Percentiles rank a stretch among this genome's conserved stretches.
These are phyloP conservation scores for Agonopterix arenella DNA, from an alignment of 2,888 invertebrate species.

Conservation along the genomic window DNA sequence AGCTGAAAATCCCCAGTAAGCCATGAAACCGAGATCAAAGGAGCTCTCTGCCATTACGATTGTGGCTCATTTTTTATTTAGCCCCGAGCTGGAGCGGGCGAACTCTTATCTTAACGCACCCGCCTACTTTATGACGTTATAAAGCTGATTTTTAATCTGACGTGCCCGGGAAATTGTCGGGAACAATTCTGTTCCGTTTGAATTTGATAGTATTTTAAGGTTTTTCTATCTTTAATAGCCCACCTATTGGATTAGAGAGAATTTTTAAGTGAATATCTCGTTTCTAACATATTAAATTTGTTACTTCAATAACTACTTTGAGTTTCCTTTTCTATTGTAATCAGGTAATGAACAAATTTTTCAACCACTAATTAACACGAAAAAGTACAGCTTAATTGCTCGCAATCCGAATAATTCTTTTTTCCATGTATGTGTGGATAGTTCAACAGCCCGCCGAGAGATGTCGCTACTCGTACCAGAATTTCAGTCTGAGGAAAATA, in stretches of 20 bases:
- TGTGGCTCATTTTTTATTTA: conserved; percentile 77
- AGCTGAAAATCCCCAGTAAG: conserved; percentile 67
- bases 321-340: too few relatives aligned
- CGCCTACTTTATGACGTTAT: conserved; percentile 72
- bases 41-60: conserved; percentile 64
- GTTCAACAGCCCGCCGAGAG: too few relatives aligned
- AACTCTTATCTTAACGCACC: conserved; percentile 70
- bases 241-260: background rate
- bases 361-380: too few relatives aligned
- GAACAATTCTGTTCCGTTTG: conserved; percentile 35
- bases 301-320: too few relatives aligned
- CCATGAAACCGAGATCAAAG: conserved; percentile 75
- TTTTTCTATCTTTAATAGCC: background rate
- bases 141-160: conserved; percentile 76
- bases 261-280: background rate
- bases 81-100: conserved; percentile 30
- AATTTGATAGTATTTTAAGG: conserved; percentile 14
- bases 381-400: too few relatives aligned
- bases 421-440: too few relatives aligned
- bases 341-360: too few relatives aligned
- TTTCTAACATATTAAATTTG: too few relatives aligned
- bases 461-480: too few relatives aligned
- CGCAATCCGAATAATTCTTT: too few relatives aligned
- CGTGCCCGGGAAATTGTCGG: conserved; percentile 48
- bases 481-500: too few relatives aligned